These are phyloP conservation scores for Papilio glaucus DNA, from an alignment of 1,140 invertebrate species.

Conservation along the genomic window DNA sequence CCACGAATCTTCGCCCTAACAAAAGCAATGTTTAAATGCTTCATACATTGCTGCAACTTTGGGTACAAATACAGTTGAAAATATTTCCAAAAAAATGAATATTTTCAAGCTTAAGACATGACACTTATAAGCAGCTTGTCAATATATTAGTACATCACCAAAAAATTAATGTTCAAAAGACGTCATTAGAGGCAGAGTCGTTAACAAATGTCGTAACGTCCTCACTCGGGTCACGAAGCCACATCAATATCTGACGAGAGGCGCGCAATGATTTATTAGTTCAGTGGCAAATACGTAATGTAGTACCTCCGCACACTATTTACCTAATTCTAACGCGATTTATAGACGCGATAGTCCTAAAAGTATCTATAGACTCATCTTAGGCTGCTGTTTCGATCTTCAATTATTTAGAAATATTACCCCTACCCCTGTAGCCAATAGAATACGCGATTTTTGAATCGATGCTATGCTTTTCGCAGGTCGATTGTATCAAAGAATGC, in stretches of 20 bases:
- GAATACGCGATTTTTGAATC: no score
- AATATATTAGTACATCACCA: neutral
- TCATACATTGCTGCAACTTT: no score
- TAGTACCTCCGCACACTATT: slow-evolving; percentile 5
- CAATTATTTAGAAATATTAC: no score
- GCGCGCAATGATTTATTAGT: slow-evolving; percentile 9
- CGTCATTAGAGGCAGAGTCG: neutral
- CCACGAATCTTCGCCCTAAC: no score
- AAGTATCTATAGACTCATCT: neutral
- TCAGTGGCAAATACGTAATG: slow-evolving; percentile 18
- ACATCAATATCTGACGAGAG: neutral
- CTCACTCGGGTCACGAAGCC: neutral
- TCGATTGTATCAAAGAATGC: no score
- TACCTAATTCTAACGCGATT: slow-evolving; percentile 7
- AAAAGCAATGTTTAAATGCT: no score
- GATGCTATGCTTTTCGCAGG: no score
- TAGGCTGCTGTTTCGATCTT: no score
- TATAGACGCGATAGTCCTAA: neutral
- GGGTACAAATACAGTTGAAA: no score
- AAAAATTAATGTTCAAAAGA: neutral
- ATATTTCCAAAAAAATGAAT: no score
- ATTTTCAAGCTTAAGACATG: no score
- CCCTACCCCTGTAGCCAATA: no score
- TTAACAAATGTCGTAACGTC: slow-evolving; percentile 4
- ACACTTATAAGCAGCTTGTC: neutral